These are phyloP conservation scores for Tamias sibiricus DNA, from an alignment of 2,113 vertebrate genomes.

Conservation along the genomic window DNA sequence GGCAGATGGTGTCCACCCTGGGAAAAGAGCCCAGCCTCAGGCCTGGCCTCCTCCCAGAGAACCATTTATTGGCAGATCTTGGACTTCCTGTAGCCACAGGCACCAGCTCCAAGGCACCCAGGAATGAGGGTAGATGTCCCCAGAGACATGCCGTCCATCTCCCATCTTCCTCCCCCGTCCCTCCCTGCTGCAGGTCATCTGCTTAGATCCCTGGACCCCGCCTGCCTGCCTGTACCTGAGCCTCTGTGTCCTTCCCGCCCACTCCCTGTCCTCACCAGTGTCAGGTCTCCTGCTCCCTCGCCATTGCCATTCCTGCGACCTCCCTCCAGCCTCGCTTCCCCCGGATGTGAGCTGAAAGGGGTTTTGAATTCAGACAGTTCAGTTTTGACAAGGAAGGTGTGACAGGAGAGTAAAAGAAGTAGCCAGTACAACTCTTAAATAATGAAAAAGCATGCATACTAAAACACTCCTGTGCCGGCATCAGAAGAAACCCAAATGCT, in stretches of 20 bases:
- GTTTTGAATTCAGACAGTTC: not conserved
- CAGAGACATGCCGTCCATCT: not conserved
- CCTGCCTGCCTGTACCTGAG: not conserved
- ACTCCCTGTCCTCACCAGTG: not conserved
- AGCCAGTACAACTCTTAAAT: slow-evolving; percentile 2
- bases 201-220: not conserved
- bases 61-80: not conserved
- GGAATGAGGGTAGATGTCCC: not conserved
- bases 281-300: accelerated
- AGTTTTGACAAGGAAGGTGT: not conserved
- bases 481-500: slow-evolving; percentile 53
- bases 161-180: no score
- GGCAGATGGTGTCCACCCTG: slow-evolving; percentile 20
- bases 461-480: not conserved
- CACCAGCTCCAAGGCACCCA: not conserved
- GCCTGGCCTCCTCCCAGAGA: not conserved
- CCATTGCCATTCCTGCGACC: no score
- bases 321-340: not conserved
- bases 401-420: slow-evolving; percentile 20
- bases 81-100: not conserved
- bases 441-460: not conserved
- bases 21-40: not conserved
- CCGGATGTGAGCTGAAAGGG: not conserved
- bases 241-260: not conserved
- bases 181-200: not conserved